Percentiles rank a stretch among this genome's conserved stretches.
Evolutionary conservation across 1,140 invertebrate genomes (phyloP).

Genomic region (Drosophila watanabei): DNA sequence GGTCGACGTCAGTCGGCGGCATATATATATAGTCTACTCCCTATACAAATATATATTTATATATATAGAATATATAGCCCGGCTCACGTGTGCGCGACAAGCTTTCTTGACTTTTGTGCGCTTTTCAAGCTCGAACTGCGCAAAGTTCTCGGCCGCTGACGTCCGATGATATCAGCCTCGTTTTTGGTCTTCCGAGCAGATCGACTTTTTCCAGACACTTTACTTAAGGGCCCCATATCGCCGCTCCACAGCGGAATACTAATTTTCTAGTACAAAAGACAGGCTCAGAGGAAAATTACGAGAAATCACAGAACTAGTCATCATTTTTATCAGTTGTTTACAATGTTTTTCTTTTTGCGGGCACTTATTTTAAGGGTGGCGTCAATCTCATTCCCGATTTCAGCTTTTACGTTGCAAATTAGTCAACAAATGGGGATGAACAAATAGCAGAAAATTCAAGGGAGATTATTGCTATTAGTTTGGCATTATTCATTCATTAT

Average conservation of each 20-base stretch:
- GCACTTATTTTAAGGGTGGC: background rate
- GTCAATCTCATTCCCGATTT: background rate
- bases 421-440: constrained; percentile 1
- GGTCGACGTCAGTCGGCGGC: constrained; percentile 17
- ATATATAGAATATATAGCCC: constrained; percentile 7
- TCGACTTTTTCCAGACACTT: constrained; percentile 33
- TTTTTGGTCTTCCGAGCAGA: constrained; percentile 12
- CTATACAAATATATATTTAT: constrained; percentile 6
- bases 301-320: constrained; percentile 23
- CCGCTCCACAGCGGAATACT: background rate
- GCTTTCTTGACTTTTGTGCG: constrained; percentile 60
- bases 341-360: background rate
- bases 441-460: background rate
- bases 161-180: constrained; percentile 51
- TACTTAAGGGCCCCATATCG: constrained; percentile 3
- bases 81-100: constrained; percentile 66
- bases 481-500: no score
- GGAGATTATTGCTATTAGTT: background rate
- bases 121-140: constrained; percentile 52
- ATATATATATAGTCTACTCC: background rate
- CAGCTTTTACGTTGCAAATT: constrained; percentile 10
- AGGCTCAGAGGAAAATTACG: background rate
- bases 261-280: constrained; percentile 21
- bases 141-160: constrained; percentile 47
- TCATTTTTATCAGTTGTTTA: constrained; percentile 35